Evolutionary conservation across 2,888 invertebrate genomes (phyloP), one percentile per base, ranked within the genome.

Genomic region (Coleophora flavipennella): DNA sequence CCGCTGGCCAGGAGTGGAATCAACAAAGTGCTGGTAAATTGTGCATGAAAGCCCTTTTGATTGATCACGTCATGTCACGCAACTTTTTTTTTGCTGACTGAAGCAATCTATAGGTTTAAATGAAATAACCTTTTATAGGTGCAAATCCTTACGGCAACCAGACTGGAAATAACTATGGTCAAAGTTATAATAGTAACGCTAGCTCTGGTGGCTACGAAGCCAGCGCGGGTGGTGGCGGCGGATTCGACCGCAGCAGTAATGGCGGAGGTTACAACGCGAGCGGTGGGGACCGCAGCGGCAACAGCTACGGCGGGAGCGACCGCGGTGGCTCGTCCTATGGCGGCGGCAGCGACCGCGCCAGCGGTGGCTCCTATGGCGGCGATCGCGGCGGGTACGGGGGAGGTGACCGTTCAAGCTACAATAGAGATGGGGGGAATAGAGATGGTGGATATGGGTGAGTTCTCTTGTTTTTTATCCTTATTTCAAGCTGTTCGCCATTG

Each of bases 401-500:
- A 51, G 74, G 80, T 48, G 80, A 84, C 53, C 60, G 86, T 44
- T 66, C 81, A 44, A 71, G 85, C 57, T 86, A 79, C 69, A 85
- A 69, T 70, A 86, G 86, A 74, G 87, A 87, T 69, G 86, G 87
- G 63, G 88, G 79, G 68, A 87, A 65, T 81, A 86, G 71, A 81
- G 86, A 77, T 62, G 76, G 83, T 39, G 86, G 86, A 66, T 88
- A 76, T 74, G 88, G 88, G 88, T 89, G 71, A 88, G 88, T 79
- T 20, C 20, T 4, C 3, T 51, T 54, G 44, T 38, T 27, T 32
- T 39, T 32, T 13, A 39, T 39, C 27, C 35, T 2, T 36, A n/a
- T 44, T 10, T 9, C 6, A 26, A 27, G 12, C 27, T 36, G 13
- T 27, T 26, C 13, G n/a, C 31, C 8, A 2, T 6, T 31, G 3